Evolutionary conservation across 2,113 vertebrate genomes (phyloP).

Genomic region (Zapus hudsonius): DNA sequence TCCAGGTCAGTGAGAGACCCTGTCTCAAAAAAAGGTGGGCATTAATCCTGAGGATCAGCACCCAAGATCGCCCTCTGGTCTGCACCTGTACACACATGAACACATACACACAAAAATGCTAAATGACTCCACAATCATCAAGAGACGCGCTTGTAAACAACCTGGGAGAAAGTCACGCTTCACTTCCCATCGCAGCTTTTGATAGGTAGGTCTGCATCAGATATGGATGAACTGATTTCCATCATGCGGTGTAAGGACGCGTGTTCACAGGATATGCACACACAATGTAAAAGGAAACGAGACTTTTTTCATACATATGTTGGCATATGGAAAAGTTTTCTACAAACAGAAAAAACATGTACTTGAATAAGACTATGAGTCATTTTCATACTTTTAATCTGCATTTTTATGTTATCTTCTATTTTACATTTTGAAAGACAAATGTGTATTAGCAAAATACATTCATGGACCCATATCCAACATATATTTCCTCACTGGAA

Average conservation of each 20-base stretch:
- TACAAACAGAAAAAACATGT: background rate
- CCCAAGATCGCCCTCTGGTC: no score
- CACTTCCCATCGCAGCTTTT: background rate
- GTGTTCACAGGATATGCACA: background rate
- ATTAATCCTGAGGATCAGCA: no score
- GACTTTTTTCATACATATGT: background rate
- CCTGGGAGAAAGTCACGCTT: background rate
- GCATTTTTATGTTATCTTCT: background rate
- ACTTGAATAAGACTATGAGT: background rate
- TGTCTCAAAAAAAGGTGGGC: no score
- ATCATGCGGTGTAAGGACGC: background rate
- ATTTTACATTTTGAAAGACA: background rate
- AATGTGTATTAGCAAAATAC: background rate
- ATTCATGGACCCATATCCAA: background rate
- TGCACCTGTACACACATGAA: no score
- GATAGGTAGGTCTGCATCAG: background rate
- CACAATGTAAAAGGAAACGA: slow-evolving; percentile 1
- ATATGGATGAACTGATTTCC: background rate
- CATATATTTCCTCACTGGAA: background rate
- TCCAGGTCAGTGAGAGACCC: no score
- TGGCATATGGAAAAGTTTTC: background rate
- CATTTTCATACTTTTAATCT: background rate
- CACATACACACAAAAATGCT: background rate
- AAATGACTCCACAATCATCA: background rate
- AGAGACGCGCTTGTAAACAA: background rate